A percentile compares a stretch with the other conserved stretches of the same genome.
phyloP scores from a whole-genome alignment of 1,140 invertebrate species.

The Drosophila mauritiana region DNA sequence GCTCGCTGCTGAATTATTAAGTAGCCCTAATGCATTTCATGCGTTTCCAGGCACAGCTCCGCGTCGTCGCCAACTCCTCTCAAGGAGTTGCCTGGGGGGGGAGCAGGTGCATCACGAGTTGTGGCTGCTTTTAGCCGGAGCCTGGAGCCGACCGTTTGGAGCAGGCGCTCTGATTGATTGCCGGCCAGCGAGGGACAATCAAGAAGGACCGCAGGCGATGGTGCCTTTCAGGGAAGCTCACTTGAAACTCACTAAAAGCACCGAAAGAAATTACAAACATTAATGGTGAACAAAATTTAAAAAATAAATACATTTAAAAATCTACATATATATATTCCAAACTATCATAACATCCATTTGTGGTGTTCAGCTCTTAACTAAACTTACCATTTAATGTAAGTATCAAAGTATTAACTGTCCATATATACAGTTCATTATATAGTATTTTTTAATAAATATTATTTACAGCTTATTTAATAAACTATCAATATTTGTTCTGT shows the following conservation, averaged over 20 bases:
- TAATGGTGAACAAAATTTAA: no score
- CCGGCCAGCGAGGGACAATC: conserved; percentile 38
- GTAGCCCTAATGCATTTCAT: conserved; percentile 72
- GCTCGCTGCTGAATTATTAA: conserved; percentile 66
- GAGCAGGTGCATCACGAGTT: conserved; percentile 41
- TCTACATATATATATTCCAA: not conserved
- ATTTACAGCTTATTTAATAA: no score
- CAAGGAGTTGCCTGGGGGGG: conserved; percentile 20
- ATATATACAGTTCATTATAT: no score
- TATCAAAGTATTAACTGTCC: no score
- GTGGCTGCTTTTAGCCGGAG: conserved; percentile 62
- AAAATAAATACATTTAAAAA: not conserved
- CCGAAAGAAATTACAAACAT: not conserved
- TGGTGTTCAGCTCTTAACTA: no score
- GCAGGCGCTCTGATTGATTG: conserved; percentile 49
- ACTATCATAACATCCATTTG: not conserved
- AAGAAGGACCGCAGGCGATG: conserved; percentile 21
- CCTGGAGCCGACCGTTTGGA: conserved; percentile 5
- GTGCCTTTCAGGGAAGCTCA: conserved; percentile 1
- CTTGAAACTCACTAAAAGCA: not conserved
- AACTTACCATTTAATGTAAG: no score
- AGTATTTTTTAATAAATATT: no score
- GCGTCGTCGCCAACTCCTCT: conserved; percentile 40
- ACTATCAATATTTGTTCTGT: no score
- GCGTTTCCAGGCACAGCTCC: conserved; percentile 49